Evolutionary conservation across 2,888 invertebrate species (phyloP), one percentile per base, ranked within the genome.

Genomic region (Lasioglossum morio): DNA sequence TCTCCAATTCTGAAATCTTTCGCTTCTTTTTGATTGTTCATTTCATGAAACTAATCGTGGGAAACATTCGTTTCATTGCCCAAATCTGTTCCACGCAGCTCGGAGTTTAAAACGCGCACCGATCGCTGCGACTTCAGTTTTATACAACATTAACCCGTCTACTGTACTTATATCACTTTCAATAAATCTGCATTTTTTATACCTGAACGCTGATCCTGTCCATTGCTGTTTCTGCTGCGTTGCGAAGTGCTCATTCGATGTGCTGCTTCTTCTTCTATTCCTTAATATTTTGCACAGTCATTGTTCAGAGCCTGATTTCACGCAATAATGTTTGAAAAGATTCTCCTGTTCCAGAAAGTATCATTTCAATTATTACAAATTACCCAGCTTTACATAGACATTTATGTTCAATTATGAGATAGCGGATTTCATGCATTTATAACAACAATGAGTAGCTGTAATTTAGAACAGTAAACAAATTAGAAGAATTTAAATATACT

Each of bases 101-200:
- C 77, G 72, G 79, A 78, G 66, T 74, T 66, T 75, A 74, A 75
- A 84, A 75, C 75, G 72, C 80, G 83, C 84, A 84, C 83, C 81
- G 37, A 85, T 30, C 30, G 80, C 85, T 73, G 81, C 86, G 84
- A 83, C 79, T 70, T 78, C 81, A 70, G 77, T 88, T 75, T 88
- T 86, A 79, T 74, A 85, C 72, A 72, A 86, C 84, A 84, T 63
- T 63, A 63, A 79, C 72, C 82, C 63, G 84, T 89, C 87, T 82
- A 88, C 78, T 91, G 89, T 91, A 89, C 90, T 91, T 91, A 91
- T 82, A 89, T 87, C 82, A 88, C 87, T 88, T 84, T 88, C 90
- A 91, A 91, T 91, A 91, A 91, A 91, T 84, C 81, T 84, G 88
- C 91, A 89, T 89, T 89, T 89, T 88, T 91, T 91, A 87, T 89